Evolutionary conservation across 2,888 invertebrate species (phyloP), one percentile per base, ranked within the genome.

Genomic region (Metopia argyrocephala): DNA sequence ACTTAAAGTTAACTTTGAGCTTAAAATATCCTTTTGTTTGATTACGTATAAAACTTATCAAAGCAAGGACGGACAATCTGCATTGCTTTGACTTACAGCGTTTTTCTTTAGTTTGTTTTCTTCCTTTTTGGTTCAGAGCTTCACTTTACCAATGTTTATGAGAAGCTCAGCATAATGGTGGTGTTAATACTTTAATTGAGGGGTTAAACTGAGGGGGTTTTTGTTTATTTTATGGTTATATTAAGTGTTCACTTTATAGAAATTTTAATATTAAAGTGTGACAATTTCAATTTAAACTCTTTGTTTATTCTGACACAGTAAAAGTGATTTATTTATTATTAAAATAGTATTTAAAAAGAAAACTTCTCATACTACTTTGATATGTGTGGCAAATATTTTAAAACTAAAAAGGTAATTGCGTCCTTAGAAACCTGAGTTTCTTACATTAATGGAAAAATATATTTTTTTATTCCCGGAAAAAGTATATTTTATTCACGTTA

Each of bases 101-200:
- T 3, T 28, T 12, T 50, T 46, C 9, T 76, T 21, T 46, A 59
- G 52, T 71, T 78, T 70, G 25, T 46, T 28, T 59, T n/a, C n/a
- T n/a, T n/a, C n/a, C n/a, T n/a, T 38, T 45, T 52, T 48, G 46
- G 46, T 52, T 56, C 52, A 52, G 54, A 46, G 57, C 69, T 50
- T 66, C 27, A 48, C 75, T 52, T 84, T 85, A 78, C 83, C 84
- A 38, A 15, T 87, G 85, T 87, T 85, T 85, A 85, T 84, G 85
- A 86, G 86, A 85, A 85, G 87, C 87, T 86, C 85, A 85, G 84
- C 83, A 86, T 87, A 85, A 87, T 85, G 85, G 85, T 81, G 78
- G 65, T 75, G 83, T 82, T 84, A 85, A 84, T 84, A 81, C 75
- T 79, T 83, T 84, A 85, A 85, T 85, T 85, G 83, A 82, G 86